A percentile compares a stretch with the other conserved stretches of the same genome.
phyloP scores from a whole-genome alignment of 2,113 vertebrate species.

The Ivindomyrus marchei region DNA sequence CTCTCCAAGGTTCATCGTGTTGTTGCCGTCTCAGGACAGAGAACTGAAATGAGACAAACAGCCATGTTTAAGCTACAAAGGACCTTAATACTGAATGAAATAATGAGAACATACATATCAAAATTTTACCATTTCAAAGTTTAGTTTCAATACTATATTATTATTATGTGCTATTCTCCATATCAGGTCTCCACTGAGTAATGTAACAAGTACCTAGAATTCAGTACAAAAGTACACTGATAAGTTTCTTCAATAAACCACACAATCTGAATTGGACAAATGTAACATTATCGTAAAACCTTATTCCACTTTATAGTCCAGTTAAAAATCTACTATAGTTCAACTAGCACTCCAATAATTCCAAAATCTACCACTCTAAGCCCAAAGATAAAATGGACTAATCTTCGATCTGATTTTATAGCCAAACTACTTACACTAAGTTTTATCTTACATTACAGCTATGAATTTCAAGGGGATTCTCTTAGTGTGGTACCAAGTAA shows the following conservation, averaged over 20 bases:
- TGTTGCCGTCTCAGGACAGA: conserved; percentile 83
- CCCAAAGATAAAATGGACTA: not conserved
- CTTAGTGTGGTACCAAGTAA: not conserved
- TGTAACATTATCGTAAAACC: not conserved
- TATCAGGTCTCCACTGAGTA: not conserved
- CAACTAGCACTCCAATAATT: not conserved
- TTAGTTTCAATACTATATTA: not conserved
- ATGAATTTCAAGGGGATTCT: not conserved
- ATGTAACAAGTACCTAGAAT: not conserved
- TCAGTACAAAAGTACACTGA: not conserved
- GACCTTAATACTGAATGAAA: not conserved
- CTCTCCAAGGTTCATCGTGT: conserved; percentile 76
- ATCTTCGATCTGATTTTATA: not conserved
- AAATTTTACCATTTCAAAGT: not conserved
- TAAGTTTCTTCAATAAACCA: not conserved
- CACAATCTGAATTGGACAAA: not conserved
- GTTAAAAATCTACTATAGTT: not conserved
- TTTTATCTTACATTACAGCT: not conserved
- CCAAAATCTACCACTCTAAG: not conserved
- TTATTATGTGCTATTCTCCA: not conserved
- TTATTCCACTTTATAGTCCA: not conserved
- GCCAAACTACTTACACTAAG: not conserved
- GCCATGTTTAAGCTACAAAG: not conserved
- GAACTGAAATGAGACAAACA: conserved; percentile 59
- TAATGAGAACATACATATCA: no score